A percentile compares a stretch with the other conserved stretches of the same genome.
phyloP scores from a whole-genome alignment of 2,113 vertebrate species.

The Alethe diademata region DNA sequence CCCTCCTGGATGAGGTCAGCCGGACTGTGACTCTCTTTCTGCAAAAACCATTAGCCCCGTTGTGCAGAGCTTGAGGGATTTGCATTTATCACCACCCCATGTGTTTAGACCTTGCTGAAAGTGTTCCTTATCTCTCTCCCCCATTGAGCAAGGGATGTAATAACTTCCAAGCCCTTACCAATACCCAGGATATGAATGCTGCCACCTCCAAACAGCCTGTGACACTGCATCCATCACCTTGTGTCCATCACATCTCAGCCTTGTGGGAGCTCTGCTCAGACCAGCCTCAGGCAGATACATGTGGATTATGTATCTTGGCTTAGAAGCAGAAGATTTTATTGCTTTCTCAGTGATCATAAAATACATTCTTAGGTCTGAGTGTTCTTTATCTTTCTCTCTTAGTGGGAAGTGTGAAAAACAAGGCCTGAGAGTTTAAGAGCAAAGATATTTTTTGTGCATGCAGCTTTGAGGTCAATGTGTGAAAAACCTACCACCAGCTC shows the following conservation, averaged over 20 bases:
- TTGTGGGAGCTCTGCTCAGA: neutral
- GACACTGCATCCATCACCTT: neutral
- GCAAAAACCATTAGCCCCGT: neutral
- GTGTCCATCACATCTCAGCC: neutral
- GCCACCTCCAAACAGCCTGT: neutral
- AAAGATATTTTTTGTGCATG: neutral
- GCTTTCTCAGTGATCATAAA: neutral
- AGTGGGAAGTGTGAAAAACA: neutral
- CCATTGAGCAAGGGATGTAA: neutral
- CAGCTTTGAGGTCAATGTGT: neutral
- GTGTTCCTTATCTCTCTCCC: constrained; percentile 1
- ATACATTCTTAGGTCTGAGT: neutral
- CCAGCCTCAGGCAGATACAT: neutral
- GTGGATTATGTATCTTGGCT: neutral
- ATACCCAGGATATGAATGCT: neutral
- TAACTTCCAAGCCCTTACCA: neutral
- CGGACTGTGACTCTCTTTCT: neutral
- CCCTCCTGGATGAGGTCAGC: neutral
- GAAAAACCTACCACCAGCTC: neutral
- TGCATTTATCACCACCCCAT: neutral
- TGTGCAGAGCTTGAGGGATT: neutral
- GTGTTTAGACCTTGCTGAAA: neutral
- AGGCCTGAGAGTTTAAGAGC: neutral
- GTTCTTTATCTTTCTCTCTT: neutral
- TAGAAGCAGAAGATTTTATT: neutral